These are phyloP conservation scores for Embiotoca jacksoni DNA, from an alignment of 2,113 vertebrate species.

Conservation along the genomic window DNA sequence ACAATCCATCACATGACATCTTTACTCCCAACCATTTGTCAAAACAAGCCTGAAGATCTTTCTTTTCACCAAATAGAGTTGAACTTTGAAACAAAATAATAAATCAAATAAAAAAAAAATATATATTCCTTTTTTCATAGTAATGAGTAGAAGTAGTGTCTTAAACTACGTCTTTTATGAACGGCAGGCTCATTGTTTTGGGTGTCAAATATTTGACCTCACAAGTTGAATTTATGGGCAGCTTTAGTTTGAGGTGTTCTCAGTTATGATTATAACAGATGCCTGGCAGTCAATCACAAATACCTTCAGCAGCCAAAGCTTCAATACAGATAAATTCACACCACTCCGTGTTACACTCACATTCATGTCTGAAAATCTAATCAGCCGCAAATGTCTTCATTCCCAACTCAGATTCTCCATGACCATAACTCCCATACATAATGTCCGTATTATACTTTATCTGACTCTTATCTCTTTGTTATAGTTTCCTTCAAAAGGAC, in stretches of 20 bases:
- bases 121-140: background rate
- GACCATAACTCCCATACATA: background rate
- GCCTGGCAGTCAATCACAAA: conserved; percentile 8
- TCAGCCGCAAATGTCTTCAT: conserved; percentile 20
- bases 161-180: background rate
- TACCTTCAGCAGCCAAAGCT: background rate
- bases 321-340: conserved; percentile 9
- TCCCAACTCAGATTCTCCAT: background rate
- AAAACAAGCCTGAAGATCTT: too few species aligned
- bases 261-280: conserved; percentile 23
- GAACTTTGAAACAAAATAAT: too few species aligned
- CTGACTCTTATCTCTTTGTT: conserved; percentile 9
- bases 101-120: too few species aligned
- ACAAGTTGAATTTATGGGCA: background rate
- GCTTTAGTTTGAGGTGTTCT: conserved; percentile 5
- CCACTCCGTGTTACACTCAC: conserved; percentile 5
- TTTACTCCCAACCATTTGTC: too few species aligned
- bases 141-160: background rate
- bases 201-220: background rate
- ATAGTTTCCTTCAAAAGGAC: conserved; percentile 22
- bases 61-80: too few species aligned
- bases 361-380: conserved; percentile 34
- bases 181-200: background rate
- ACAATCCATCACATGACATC: too few species aligned
- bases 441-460: background rate